Base-by-base conservation (phyloP, 2,797 vertebrate genomes). In the Vireo griseus region DNA sequence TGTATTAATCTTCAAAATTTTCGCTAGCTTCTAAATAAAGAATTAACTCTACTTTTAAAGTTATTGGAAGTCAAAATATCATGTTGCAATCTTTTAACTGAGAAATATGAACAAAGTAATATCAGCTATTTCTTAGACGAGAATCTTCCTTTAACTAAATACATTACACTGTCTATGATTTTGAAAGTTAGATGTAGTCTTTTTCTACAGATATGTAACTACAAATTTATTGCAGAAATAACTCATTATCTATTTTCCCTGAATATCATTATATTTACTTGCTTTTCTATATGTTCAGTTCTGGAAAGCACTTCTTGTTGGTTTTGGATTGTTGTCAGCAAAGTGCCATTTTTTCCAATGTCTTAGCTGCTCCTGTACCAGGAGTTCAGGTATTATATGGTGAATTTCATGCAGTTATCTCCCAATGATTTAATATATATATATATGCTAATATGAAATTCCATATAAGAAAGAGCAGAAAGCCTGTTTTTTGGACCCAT, bases 31-130 rank as follows among this genome's bases (percentile, higher is more conserved):
- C 26, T 55, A 37, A 81, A 21, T 59, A 31, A 81, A 17, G 67
- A 88, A 91, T 94, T 95, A 92, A 89, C 47, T 96, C 47, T 93
- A 80, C 80, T 59, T 96, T 92, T 73, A 7, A 95, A 95, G 47
- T 26, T 81, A 48, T 88, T 94, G 51, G 61, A 88, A 92, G 84
- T n/a, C 26, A 94, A 95, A 97, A 90, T 66, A 78, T 54, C 42
- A 74, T 88, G 58, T 88, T 95, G 69, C 37, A 83, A 81, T 91
- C 51, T 84, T 96, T 90, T 83, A 88, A 51, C 50, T 78, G 81
- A 91, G 91, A 90, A 95, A 93, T 71, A 85, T 79, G 57, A 94
- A 90, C 50, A 86, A 95, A 93, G 48, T 66, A 85, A 26, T 54
- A 94, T 24, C 72, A 83, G 37, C 86, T 86, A 31, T 13, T 72